Conservation (phyloP, 2,888 invertebrate species). For the Athripsodes cinereus region DNA sequence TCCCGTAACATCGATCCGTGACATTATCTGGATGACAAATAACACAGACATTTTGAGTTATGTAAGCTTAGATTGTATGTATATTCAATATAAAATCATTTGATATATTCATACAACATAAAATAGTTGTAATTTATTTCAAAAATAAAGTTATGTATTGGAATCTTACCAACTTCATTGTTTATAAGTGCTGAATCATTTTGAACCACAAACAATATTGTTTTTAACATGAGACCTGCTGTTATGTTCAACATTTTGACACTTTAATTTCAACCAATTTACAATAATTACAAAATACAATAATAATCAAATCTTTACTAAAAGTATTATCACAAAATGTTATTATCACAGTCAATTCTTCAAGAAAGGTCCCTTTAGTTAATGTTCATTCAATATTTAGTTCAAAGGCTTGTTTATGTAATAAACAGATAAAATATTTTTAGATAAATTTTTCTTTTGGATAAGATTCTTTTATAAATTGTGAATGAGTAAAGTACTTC, state of each 20-base stretch:
- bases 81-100: background rate
- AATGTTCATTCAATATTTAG: too few relatives aligned
- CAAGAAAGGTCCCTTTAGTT: background rate
- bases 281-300: background rate
- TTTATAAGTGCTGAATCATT: slow-evolving; percentile 32
- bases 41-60: background rate
- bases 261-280: background rate
- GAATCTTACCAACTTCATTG: slow-evolving; percentile 5
- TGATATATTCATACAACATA: background rate
- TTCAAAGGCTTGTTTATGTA: background rate
- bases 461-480: background rate
- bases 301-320: background rate
- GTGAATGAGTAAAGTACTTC: background rate
- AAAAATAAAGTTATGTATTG: too few relatives aligned
- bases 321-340: background rate
- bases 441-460: background rate
- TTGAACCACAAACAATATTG: slow-evolving; percentile 48
- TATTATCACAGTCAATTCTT: background rate
- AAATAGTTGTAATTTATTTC: background rate
- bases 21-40: slow-evolving; percentile 31
- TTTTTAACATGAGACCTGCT: slow-evolving; percentile 48
- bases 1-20: slow-evolving; percentile 64
- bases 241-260: slow-evolving; percentile 42
- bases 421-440: slow-evolving; percentile 2
- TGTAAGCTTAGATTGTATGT: too few relatives aligned